Evolutionary conservation across 30 jellyfish, hydroid and myxozoan species (phyloP).

Genomic region (Rhopilema esculentum): DNA sequence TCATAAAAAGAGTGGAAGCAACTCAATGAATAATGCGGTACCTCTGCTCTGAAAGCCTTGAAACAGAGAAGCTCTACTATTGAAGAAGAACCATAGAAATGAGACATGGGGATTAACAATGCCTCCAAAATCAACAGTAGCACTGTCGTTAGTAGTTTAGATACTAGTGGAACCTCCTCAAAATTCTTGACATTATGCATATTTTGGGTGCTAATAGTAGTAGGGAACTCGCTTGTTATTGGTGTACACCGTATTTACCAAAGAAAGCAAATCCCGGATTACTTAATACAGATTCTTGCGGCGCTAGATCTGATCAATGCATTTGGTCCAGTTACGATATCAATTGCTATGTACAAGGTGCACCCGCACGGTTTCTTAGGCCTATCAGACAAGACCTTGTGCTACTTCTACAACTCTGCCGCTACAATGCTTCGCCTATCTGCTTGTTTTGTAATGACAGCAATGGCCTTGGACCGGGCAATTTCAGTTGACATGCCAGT

Average conservation of each 20-base stretch:
- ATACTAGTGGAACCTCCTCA: neutral
- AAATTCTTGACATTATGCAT: conserved; percentile 49
- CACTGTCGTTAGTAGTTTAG: neutral
- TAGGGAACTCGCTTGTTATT: conserved; percentile 67
- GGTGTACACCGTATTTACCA: conserved; percentile 49
- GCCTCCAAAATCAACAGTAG: neutral
- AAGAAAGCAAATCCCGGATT: conserved; percentile 72
- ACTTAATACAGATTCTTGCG: conserved; percentile 69
- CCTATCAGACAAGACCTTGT: conserved; percentile 10
- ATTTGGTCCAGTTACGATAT: conserved; percentile 61
- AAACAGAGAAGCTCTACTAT: too few relatives aligned
- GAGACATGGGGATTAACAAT: too few relatives aligned
- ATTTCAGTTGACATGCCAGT: conserved; percentile 79
- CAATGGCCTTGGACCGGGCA: conserved; percentile 94
- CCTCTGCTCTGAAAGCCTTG: too few relatives aligned
- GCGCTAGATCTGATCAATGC: conserved; percentile 64
- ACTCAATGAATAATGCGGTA: too few relatives aligned
- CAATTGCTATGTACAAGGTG: conserved; percentile 62
- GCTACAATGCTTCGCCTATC: conserved; percentile 87
- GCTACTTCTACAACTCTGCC: conserved; percentile 70
- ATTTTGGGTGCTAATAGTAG: conserved; percentile 57
- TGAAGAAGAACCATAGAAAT: too few relatives aligned
- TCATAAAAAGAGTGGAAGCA: too few relatives aligned
- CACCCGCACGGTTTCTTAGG: conserved; percentile 57
- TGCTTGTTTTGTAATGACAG: conserved; percentile 82